Conservation (phyloP, 2,113 vertebrate genomes). For the Ceyx melanurus region DNA sequence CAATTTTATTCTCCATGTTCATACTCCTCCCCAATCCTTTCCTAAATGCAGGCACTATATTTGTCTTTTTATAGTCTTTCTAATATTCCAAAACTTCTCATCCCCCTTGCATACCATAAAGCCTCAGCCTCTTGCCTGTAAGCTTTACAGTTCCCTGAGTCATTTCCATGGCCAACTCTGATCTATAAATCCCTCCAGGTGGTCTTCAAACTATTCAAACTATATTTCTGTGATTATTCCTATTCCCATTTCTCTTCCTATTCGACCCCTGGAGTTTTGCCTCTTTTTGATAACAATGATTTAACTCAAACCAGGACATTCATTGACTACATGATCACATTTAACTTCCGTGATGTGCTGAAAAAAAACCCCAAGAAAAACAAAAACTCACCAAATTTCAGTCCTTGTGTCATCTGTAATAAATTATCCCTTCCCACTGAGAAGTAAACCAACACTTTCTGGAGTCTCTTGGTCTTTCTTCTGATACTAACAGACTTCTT, state of each 20-base stretch:
- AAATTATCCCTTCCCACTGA: not conserved
- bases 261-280: not conserved
- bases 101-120: not conserved
- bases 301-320: not conserved
- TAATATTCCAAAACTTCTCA: not conserved
- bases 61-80: not conserved
- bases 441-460: not conserved
- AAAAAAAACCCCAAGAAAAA: not conserved
- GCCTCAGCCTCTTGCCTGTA: not conserved
- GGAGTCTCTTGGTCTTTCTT: not conserved
- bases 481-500: not conserved
- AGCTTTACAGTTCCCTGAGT: not conserved
- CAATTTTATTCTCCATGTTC: not conserved
- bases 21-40: not conserved
- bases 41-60: not conserved
- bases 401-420: not conserved
- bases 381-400: not conserved
- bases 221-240: not conserved
- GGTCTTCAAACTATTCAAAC: not conserved
- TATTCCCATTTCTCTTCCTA: not conserved
- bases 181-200: not conserved
- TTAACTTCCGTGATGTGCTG: not conserved
- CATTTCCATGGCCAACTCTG: not conserved
- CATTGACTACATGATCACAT: not conserved
- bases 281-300: not conserved